phyloP scores from a whole-genome alignment of 2,888 invertebrate genomes.

The Trimorus sp. region DNA sequence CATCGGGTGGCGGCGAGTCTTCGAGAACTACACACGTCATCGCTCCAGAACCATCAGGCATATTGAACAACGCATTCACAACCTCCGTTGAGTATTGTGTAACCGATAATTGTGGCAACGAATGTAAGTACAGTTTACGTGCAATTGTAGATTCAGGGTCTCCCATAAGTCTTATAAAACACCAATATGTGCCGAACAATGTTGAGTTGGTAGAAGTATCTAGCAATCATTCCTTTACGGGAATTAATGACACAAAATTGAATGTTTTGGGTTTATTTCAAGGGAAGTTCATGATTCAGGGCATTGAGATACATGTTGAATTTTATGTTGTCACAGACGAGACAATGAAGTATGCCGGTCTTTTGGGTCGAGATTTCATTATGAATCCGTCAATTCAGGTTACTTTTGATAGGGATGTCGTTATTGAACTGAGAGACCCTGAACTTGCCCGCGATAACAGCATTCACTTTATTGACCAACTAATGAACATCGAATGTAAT shows the following conservation, averaged over 20 bases:
- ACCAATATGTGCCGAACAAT: slow-evolving; percentile 1
- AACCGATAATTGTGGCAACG: no score
- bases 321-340: slow-evolving; percentile 15
- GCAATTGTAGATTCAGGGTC: slow-evolving; percentile 16
- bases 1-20: no score
- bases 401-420: background rate
- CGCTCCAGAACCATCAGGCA: no score
- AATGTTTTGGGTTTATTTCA: background rate
- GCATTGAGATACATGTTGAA: background rate
- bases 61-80: no score
- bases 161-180: slow-evolving; percentile 9
- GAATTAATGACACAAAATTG: slow-evolving; percentile 2
- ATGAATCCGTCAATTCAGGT: background rate
- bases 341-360: background rate
- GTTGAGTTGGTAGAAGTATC: background rate
- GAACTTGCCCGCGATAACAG: background rate
- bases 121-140: slow-evolving; percentile 13
- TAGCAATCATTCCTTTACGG: background rate
- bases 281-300: background rate
- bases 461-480: background rate
- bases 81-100: no score
- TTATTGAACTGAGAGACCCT: slow-evolving; percentile 5
- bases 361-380: slow-evolving; percentile 16
- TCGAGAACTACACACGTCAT: no score
- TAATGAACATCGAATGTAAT: background rate